phyloP scores from a whole-genome alignment of 2,797 vertebrate genomes.

The Peromyscus eremicus region DNA sequence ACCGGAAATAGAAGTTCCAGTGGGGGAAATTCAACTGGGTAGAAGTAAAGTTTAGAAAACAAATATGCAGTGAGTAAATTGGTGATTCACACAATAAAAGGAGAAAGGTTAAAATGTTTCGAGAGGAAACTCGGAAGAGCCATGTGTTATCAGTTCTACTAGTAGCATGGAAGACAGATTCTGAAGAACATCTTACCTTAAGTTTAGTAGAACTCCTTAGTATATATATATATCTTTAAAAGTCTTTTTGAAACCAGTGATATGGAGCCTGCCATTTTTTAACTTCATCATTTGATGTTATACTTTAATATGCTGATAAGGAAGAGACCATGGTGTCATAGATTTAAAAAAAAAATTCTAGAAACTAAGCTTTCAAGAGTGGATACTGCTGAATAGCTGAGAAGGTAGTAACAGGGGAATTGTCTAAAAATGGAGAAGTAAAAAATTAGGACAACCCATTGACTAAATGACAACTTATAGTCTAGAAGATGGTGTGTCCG shows the following conservation, averaged over 20 bases:
- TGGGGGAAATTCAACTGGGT: not conserved
- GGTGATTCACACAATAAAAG: not conserved
- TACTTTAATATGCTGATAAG: not conserved
- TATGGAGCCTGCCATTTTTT: slow-evolving; percentile 1
- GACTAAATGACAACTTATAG: not conserved
- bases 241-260: slow-evolving; percentile 18
- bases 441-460: not conserved
- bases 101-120: not conserved
- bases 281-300: not conserved
- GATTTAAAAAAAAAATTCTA: not conserved
- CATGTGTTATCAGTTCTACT: not conserved
- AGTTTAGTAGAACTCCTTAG: not conserved
- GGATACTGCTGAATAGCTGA: not conserved
- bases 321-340: not conserved
- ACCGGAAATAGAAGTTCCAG: not conserved
- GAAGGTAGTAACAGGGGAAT: not conserved
- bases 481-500: not conserved
- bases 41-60: slow-evolving; percentile 32
- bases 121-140: not conserved
- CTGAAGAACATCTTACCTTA: not conserved
- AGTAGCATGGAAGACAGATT: not conserved
- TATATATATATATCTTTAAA: not conserved
- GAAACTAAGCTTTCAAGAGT: not conserved
- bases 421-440: not conserved
- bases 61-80: not conserved